Conservation (phyloP, 2,888 invertebrate species). For the Notocelia uddmanniana region DNA sequence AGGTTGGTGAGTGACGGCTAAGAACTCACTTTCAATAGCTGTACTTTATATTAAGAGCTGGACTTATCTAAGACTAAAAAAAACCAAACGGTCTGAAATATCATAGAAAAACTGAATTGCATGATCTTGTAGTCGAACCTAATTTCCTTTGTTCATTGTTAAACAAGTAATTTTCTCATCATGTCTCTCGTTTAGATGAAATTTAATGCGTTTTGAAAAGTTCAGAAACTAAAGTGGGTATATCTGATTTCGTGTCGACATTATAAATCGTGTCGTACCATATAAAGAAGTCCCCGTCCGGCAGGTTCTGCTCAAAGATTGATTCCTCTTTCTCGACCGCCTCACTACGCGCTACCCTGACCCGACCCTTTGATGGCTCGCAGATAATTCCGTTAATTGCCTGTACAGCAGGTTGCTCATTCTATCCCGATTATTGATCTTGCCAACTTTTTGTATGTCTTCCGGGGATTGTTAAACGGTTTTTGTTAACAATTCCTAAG, state of each 20-base stretch:
- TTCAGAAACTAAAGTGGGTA: not conserved
- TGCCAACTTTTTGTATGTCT: conserved; percentile 78
- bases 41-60: too few relatives aligned
- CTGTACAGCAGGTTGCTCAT: conserved; percentile 77
- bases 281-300: conserved; percentile 56
- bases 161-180: not conserved
- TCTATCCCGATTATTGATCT: conserved; percentile 75
- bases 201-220: not conserved
- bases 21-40: not conserved
- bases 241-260: not conserved
- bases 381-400: conserved; percentile 82
- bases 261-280: conserved; percentile 56
- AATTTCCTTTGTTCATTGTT: not conserved
- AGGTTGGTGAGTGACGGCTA: not conserved
- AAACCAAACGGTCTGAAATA: too few relatives aligned
- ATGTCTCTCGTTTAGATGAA: not conserved
- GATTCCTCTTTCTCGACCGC: conserved; percentile 72
- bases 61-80: too few relatives aligned
- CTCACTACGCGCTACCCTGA: conserved; percentile 48
- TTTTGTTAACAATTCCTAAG: conserved; percentile 58
- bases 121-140: too few relatives aligned
- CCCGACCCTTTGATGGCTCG: conserved; percentile 67
- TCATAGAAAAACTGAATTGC: too few relatives aligned
- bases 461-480: conserved; percentile 71
- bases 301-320: conserved; percentile 75